Percentiles rank a stretch among this genome's conserved stretches.
phyloP scores from a whole-genome alignment of 2,888 invertebrate genomes.

The Gastracanthus pulcherrimus region DNA sequence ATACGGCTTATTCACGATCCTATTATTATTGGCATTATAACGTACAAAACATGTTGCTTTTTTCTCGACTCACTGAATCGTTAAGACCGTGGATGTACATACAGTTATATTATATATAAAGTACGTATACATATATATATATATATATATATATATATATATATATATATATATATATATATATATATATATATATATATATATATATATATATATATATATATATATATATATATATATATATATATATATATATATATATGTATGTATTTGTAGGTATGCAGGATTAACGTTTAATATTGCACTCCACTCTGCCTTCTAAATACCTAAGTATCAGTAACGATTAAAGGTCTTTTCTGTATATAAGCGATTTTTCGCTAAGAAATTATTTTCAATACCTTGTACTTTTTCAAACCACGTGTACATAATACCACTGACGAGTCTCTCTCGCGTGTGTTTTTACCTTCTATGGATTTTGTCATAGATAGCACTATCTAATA shows the following conservation, averaged over 20 bases:
- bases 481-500: slow-evolving; percentile 11
- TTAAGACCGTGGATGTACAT: slow-evolving; percentile 22
- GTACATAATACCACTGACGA: background rate
- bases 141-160: too few relatives aligned
- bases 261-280: slow-evolving; percentile 33
- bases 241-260: slow-evolving; percentile 29
- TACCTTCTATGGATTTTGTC: slow-evolving; percentile 17
- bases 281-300: slow-evolving; percentile 51
- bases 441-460: background rate
- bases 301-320: slow-evolving; percentile 47
- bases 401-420: slow-evolving; percentile 9
- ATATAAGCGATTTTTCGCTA: background rate
- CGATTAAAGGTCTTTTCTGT: slow-evolving; percentile 20
- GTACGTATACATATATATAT: slow-evolving; percentile 28
- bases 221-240: background rate
- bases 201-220: slow-evolving; percentile 41
- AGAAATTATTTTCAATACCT: slow-evolving; percentile 3
- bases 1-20: background rate
- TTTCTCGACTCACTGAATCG: background rate
- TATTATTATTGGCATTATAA: slow-evolving; percentile 8
- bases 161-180: too few relatives aligned
- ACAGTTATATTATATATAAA: background rate
- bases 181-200: slow-evolving; percentile 16
- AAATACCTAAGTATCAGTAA: slow-evolving; percentile 42
- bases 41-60: slow-evolving; percentile 38